These are phyloP conservation scores for Ctenochaetus hawaiiensis DNA, from an alignment of 2,797 vertebrate genomes.

Conservation along the genomic window DNA sequence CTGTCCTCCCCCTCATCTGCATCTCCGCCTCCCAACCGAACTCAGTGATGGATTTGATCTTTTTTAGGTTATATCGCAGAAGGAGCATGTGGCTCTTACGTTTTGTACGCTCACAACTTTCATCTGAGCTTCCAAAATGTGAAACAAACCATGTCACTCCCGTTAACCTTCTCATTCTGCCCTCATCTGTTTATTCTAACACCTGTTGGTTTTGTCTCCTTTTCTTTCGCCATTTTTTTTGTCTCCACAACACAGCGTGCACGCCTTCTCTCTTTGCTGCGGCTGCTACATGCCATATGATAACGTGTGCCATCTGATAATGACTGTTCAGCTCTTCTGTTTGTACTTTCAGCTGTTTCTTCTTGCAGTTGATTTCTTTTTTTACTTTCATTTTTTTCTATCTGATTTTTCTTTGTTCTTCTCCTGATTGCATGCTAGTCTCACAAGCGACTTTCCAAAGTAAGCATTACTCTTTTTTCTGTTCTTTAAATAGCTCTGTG, in stretches of 20 bases:
- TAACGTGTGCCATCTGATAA: conserved; percentile 79
- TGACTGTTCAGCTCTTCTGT: conserved; percentile 78
- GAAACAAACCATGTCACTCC: conserved; percentile 33
- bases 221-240: conserved; percentile 29
- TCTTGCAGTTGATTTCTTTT: conserved; percentile 68
- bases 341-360: conserved; percentile 77
- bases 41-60: conserved; percentile 2
- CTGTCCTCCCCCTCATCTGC: conserved; percentile 22
- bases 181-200: conserved; percentile 48
- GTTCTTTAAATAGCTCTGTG: conserved; percentile 78
- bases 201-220: conserved; percentile 37
- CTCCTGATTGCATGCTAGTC: conserved; percentile 94
- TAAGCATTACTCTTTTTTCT: conserved; percentile 92
- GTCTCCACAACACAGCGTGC: conserved; percentile 60
- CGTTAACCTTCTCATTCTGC: conserved; percentile 38
- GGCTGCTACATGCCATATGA: conserved; percentile 74
- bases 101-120: conserved; percentile 31
- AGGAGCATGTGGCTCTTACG: conserved; percentile 41
- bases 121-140: conserved; percentile 35
- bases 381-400: conserved; percentile 86
- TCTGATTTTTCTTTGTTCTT: conserved; percentile 92
- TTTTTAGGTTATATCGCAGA: conserved; percentile 24
- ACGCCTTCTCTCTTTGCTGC: conserved; percentile 60
- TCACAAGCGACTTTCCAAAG: conserved; percentile 99
- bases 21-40: conserved; percentile 18